Evolutionary conservation across 2,797 vertebrate species (phyloP), one percentile per base, ranked within the genome.

Genomic region (Toxotes lorentzi): DNA sequence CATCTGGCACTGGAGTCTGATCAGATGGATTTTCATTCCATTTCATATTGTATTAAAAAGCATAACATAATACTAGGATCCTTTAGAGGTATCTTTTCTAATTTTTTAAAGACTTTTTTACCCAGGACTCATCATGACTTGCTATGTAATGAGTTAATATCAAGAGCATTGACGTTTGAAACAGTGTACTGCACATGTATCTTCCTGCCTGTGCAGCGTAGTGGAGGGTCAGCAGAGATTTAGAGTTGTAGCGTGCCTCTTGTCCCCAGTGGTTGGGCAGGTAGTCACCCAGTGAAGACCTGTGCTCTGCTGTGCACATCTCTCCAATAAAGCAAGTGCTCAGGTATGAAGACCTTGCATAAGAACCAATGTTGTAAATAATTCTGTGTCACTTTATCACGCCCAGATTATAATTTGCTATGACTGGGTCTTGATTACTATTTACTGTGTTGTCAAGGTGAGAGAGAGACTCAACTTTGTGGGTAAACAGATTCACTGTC

Each of bases 391-490:
- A 79, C 77, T 71, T 75, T 78, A 70, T 88, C 81, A 76, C 60
- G 41, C 53, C 21, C 27, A 69, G 65, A 68, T 75, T 76, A 60
- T 91, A 87, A 92, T 90, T 88, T 89, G 73, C 84, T 70, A 86
- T 81, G 76, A 86, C 87, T 81, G 56, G 59, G 50, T 69, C 79
- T 76, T 90, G 85, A 92, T 91, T 89, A 73, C 76, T 86, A 84
- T 92, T 93, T 88, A 90, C 88, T 73, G 72, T 69, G 81, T 84
- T 89, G 80, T 89, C 85, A 78, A 86, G 73, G 85, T 85, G 83
- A 86, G 68, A 32, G 70, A 83, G 79, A 73, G 75, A 70, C 82
- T 84, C 73, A 61, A 62, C 73, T 79, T 68, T 86, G 87, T 81
- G 66, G 67, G 79, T 81, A 88, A 91, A 89, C 81, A 81, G 82